Evolutionary conservation across 1,140 invertebrate species (phyloP).

Genomic region (Heliconius hermathena): DNA sequence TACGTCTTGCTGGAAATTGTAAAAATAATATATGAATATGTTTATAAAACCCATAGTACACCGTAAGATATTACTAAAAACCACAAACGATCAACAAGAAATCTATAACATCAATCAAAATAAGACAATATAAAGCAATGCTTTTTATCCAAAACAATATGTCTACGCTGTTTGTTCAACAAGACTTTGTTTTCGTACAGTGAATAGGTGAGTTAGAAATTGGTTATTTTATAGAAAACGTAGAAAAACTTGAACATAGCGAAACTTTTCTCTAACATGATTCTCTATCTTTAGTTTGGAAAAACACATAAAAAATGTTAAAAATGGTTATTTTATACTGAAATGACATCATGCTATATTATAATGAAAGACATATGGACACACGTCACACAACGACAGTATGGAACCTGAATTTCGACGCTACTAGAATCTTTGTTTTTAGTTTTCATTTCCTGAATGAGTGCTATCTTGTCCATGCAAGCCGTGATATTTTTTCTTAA

Average conservation of each 20-base stretch:
- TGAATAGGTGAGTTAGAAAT: background rate
- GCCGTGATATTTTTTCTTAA: slow-evolving; percentile 75
- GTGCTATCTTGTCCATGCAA: slow-evolving; percentile 72
- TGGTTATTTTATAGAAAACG: background rate
- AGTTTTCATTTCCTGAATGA: slow-evolving; percentile 73
- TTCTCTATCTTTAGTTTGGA: too few relatives aligned
- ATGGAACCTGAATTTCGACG: slow-evolving; percentile 64
- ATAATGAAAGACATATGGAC: slow-evolving; percentile 53
- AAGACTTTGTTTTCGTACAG: background rate
- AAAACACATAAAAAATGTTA: too few relatives aligned
- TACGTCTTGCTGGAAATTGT: slow-evolving; percentile 59
- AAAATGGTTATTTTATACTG: slow-evolving; percentile 9
- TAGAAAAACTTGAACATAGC: too few relatives aligned
- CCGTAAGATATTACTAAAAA: background rate
- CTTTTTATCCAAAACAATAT: background rate
- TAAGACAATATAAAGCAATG: slow-evolving; percentile 2
- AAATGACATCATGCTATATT: slow-evolving; percentile 31
- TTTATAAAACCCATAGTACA: background rate
- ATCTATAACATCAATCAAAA: slow-evolving; percentile 1
- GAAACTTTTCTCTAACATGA: too few relatives aligned
- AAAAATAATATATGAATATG: background rate
- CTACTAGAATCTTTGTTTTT: slow-evolving; percentile 56
- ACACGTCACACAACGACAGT: slow-evolving; percentile 66
- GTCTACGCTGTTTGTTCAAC: background rate
- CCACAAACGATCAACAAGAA: slow-evolving; percentile 12